These are phyloP conservation scores for Pachymerium ferrugineum DNA, from an alignment of 2,888 invertebrate species.

Conservation along the genomic window DNA sequence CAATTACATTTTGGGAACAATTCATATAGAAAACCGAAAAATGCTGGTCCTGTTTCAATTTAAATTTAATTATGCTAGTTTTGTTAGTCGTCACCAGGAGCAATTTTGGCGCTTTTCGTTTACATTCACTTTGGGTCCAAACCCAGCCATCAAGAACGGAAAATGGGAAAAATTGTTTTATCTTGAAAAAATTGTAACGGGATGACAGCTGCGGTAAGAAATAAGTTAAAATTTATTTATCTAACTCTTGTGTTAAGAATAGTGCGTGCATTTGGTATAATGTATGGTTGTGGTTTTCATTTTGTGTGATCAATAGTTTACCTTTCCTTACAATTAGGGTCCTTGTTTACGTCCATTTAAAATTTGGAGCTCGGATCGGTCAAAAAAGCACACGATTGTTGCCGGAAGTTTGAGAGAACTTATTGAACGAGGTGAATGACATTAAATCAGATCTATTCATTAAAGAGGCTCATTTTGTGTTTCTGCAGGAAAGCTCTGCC, in stretches of 20 bases:
- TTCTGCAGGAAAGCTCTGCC: conserved; percentile 29
- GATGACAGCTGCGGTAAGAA: conserved; percentile 21
- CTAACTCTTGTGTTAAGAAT: neutral
- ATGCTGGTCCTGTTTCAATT: too few species aligned
- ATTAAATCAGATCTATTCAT: neutral
- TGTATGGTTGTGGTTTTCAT: neutral
- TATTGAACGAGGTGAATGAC: conserved; percentile 29
- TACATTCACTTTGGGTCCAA: neutral
- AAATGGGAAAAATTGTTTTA: neutral
- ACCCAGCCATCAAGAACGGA: neutral
- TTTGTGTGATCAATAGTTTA: neutral
- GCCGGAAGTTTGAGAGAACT: conserved; percentile 32
- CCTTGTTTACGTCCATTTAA: conserved; percentile 32
- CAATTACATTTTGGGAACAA: too few species aligned
- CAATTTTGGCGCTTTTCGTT: neutral
- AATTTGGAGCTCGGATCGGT: conserved; percentile 28
- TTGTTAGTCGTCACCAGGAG: conserved; percentile 1
- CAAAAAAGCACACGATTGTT: conserved; percentile 30
- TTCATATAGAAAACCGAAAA: too few species aligned
- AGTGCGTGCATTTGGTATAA: neutral
- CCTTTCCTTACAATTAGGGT: neutral
- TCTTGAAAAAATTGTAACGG: neutral
- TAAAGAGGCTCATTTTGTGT: neutral
- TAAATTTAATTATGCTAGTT: neutral
- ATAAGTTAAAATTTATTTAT: neutral